Evolutionary conservation across 2,797 vertebrate genomes (phyloP).

Genomic region (Columba guinea): DNA sequence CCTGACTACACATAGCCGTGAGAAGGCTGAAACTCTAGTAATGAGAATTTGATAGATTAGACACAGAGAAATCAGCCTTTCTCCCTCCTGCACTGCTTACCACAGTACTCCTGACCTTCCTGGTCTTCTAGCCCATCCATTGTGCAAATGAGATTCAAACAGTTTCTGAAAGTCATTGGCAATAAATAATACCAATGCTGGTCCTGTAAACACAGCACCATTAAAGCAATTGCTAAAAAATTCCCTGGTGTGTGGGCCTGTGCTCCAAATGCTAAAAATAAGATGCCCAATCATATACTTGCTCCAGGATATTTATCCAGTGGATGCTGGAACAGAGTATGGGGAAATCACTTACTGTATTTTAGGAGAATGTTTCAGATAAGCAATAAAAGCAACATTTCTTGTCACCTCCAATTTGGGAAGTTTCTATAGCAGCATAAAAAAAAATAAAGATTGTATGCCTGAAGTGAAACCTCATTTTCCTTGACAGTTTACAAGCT

Average conservation of each 20-base stretch:
- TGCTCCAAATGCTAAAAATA: conserved; percentile 39
- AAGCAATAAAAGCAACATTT: neutral
- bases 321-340: neutral
- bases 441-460: neutral
- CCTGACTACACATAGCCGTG: neutral
- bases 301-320: conserved; percentile 36
- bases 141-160: conserved; percentile 57
- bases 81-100: neutral
- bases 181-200: conserved; percentile 29
- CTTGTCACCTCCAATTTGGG: conserved; percentile 12
- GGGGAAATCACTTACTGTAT: conserved; percentile 33
- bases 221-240: conserved; percentile 56
- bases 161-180: conserved; percentile 49
- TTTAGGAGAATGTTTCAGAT: conserved; percentile 5
- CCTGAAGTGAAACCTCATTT: conserved; percentile 20
- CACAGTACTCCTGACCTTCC: conserved; percentile 8
- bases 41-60: conserved; percentile 59
- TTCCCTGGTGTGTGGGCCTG: conserved; percentile 5
- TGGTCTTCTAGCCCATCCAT: conserved; percentile 1
- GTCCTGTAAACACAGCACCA: conserved; percentile 37
- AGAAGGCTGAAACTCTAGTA: conserved; percentile 12
- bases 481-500: neutral
- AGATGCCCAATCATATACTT: neutral
- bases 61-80: neutral
- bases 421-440: neutral